Conservation (phyloP, 1,140 invertebrate genomes). For the Neodiprion fabricii region DNA sequence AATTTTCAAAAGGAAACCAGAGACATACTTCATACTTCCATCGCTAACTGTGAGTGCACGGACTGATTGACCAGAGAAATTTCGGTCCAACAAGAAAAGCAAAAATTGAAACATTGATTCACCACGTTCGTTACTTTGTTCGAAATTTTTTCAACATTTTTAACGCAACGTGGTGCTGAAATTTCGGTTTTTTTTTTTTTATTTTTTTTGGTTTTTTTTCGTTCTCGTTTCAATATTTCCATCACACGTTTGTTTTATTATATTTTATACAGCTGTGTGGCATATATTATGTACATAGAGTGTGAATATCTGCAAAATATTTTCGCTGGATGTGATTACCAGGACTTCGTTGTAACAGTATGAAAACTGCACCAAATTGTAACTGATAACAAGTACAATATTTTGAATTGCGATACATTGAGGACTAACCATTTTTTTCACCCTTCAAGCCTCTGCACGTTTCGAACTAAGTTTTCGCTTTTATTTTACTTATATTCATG, state of each 20-base stretch:
- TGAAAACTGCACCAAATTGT: neutral
- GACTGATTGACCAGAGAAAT: neutral
- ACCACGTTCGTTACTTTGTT: too few species aligned
- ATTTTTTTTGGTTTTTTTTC: neutral
- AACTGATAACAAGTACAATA: neutral
- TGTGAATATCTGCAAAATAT: neutral
- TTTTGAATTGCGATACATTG: too few species aligned
- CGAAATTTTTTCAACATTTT: neutral
- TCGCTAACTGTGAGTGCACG: neutral
- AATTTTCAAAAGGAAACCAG: neutral
- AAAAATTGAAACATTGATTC: too few species aligned
- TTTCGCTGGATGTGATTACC: slow-evolving; percentile 2
- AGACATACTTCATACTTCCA: too few species aligned
- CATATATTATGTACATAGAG: neutral
- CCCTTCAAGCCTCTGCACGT: too few species aligned
- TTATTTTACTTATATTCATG: too few species aligned
- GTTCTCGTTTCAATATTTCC: neutral
- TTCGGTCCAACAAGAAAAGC: too few species aligned
- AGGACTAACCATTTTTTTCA: too few species aligned
- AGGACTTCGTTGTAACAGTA: neutral
- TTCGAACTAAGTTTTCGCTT: too few species aligned
- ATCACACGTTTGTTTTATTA: neutral
- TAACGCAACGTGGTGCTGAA: neutral
- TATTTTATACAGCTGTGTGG: neutral
- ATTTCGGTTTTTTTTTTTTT: neutral